These are phyloP conservation scores for Cygnus olor DNA, from an alignment of 2,797 vertebrate genomes.

Conservation along the genomic window DNA sequence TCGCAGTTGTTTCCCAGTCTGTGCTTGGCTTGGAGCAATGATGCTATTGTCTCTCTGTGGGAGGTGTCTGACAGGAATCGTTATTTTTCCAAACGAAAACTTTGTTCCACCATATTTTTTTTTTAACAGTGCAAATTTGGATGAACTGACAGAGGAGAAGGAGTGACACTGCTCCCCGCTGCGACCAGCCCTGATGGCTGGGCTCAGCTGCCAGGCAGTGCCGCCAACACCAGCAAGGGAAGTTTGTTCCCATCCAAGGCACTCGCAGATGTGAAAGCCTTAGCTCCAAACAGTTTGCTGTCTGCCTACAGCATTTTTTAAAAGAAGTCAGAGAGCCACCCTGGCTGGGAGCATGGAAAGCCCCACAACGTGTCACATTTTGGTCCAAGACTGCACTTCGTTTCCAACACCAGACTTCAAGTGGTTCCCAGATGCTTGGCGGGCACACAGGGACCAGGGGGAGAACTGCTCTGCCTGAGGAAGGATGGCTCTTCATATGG, in stretches of 20 bases:
- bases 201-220: not conserved
- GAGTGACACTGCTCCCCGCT: not conserved
- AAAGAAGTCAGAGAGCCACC: not conserved
- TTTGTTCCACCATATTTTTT: no score
- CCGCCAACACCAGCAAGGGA: no score
- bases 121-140: not conserved
- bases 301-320: not conserved
- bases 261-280: no score
- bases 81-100: not conserved
- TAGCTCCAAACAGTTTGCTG: no score
- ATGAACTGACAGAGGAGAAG: not conserved
- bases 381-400: not conserved
- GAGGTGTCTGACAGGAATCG: not conserved
- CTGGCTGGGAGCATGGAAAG: not conserved
- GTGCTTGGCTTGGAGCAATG: not conserved
- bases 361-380: not conserved
- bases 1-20: no score
- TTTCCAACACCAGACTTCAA: not conserved
- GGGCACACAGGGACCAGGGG: not conserved
- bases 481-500: not conserved
- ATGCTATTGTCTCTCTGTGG: no score
- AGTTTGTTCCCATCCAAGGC: no score
- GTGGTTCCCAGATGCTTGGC: no score
- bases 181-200: not conserved
- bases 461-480: not conserved